phyloP scores from a whole-genome alignment of 2,888 invertebrate species.

The Tipula lateralis region DNA sequence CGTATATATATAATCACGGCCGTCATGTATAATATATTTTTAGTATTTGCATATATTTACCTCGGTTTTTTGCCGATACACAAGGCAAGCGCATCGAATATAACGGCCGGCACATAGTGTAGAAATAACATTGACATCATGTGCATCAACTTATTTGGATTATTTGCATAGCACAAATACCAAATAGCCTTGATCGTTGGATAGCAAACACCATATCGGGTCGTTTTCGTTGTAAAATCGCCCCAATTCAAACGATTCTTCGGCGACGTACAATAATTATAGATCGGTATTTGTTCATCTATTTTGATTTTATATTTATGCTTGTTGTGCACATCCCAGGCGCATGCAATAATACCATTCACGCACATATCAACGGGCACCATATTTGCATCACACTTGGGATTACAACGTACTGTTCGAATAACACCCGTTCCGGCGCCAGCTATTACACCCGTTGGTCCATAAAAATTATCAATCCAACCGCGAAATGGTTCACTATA shows the following conservation, averaged over 20 bases:
- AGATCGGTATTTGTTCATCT: constrained; percentile 59
- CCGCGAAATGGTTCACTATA: constrained; percentile 71
- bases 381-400: constrained; percentile 67
- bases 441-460: constrained; percentile 71
- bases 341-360: constrained; percentile 73
- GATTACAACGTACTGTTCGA: constrained; percentile 65
- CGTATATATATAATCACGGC: too few species aligned
- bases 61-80: constrained; percentile 57
- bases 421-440: constrained; percentile 71
- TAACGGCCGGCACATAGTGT: constrained; percentile 61
- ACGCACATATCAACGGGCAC: constrained; percentile 73
- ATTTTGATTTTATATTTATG: constrained; percentile 38
- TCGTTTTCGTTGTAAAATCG: constrained; percentile 56
- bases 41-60: constrained; percentile 49
- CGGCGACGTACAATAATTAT: constrained; percentile 80
- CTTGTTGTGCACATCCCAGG: constrained; percentile 63
- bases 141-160: constrained; percentile 53
- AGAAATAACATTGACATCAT: constrained; percentile 57
- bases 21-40: background rate
- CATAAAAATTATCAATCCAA: constrained; percentile 90
- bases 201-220: constrained; percentile 54
- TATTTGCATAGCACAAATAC: constrained; percentile 60
- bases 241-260: constrained; percentile 81
- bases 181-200: constrained; percentile 65
- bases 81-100: constrained; percentile 55